Base-by-base conservation (phyloP, 2,888 invertebrate genomes). In the Xylophagus ater region DNA sequence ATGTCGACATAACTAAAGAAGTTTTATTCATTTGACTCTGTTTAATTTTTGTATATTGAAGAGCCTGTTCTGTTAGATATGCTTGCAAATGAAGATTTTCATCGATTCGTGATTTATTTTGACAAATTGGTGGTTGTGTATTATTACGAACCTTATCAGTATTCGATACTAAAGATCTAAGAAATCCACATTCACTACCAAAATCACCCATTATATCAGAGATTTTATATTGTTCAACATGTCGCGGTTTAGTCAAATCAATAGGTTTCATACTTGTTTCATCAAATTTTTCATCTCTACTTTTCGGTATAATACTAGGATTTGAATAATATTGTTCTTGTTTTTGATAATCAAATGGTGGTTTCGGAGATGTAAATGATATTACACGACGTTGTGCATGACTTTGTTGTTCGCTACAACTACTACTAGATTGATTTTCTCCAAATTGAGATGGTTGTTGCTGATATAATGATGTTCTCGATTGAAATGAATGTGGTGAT, bases 21-120 rank as follows among this genome's bases (percentile, higher is more conserved):
- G n/a, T 43, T 12, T 32, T 55, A 41, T 51, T 57, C 41, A 59
- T 56, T 55, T 77, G 76, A 47, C 74, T 75, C 56, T 79, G 79
- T 58, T 81, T 82, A 42, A 81, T 77, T 59, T 75, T 76, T 25
- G 76, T 72, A 55, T 81, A 78, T 54, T 76, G 71, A 34, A 81
- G 64, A 12, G 81, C 79, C 53, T 78, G 69, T 54, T 81, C 81
- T 2, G 79, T 80, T 34, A 81, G 68, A 59, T 82, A 82, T 1
- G 77, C 78, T 47, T 81, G 80, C 37, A 81, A 62, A 70, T 81
- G 73, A 5, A 74, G 73, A 47, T 77, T 77, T 24, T 78, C 75
- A 40, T 69, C 67, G 14, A 67, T 51, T 67, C 40, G 21, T 8
- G 32, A 19, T 2, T 31, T 32, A 15, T 26, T 40, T 14, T 14